A percentile compares a stretch with the other conserved stretches of the same genome.
phyloP scores from a whole-genome alignment of 2,797 vertebrate species.

The Anguilla anguilla region DNA sequence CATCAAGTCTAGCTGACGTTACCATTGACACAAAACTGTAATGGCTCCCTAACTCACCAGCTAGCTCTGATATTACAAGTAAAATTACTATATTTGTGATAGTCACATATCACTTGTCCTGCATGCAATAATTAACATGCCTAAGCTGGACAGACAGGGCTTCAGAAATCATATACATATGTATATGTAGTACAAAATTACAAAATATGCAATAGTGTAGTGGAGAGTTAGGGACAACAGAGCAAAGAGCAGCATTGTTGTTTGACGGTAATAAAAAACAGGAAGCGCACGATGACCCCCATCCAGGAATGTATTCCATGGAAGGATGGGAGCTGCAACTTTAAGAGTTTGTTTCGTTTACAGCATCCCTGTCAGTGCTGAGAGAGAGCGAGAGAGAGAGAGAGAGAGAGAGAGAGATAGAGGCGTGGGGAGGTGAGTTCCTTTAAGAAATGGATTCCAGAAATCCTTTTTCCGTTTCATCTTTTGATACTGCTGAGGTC shows the following conservation, averaged over 20 bases:
- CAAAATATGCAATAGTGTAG: neutral
- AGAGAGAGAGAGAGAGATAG: conserved; percentile 30
- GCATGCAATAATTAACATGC: neutral
- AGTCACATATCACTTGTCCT: no score
- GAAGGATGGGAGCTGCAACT: conserved; percentile 55
- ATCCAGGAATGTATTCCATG: neutral
- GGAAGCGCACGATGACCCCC: neutral
- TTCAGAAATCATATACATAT: neutral
- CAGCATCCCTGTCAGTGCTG: conserved; percentile 59
- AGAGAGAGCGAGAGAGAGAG: conserved; percentile 42
- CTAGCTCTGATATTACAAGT: no score
- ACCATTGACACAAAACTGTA: no score
- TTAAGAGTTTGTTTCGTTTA: conserved; percentile 68
- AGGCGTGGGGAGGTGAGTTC: neutral
- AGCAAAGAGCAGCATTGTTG: neutral
- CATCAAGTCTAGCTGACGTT: no score
- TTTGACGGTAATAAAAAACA: neutral
- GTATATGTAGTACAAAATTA: neutral
- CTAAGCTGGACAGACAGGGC: neutral
- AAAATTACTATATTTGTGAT: no score
- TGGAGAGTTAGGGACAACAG: neutral
- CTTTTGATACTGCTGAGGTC: conserved; percentile 69
- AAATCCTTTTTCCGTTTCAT: conserved; percentile 62
- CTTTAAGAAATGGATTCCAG: conserved; percentile 46
- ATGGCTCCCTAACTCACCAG: no score